Conservation (phyloP, 1,140 invertebrate species). For the Drosophila obscura region DNA sequence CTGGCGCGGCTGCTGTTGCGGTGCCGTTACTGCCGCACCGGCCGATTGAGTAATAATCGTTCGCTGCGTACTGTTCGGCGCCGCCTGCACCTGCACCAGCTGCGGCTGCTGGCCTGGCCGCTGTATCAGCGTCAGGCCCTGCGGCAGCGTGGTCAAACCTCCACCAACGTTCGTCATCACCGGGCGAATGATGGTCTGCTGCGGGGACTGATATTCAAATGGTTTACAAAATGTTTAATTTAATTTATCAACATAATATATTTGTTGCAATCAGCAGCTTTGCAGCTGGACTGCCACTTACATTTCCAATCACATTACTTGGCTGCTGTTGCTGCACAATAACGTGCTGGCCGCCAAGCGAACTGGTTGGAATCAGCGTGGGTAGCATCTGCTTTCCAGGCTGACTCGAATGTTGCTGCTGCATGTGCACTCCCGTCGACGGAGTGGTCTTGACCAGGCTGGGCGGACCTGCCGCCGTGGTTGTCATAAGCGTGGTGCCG, state of each 20-base stretch:
- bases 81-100: constrained; percentile 81
- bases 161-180: constrained; percentile 74
- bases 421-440: constrained; percentile 43
- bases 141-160: constrained; percentile 76
- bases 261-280: background rate
- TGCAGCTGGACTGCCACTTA: constrained; percentile 42
- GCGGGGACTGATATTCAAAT: constrained; percentile 54
- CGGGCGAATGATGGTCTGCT: constrained; percentile 82
- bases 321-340: constrained; percentile 77
- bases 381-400: constrained; percentile 71
- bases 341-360: constrained; percentile 67
- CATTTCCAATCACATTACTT: constrained; percentile 73
- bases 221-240: no score
- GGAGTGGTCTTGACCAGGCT: constrained; percentile 76
- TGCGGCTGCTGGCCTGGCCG: constrained; percentile 82
- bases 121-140: constrained; percentile 81
- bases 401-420: constrained; percentile 47
- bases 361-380: constrained; percentile 79
- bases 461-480: constrained; percentile 75
- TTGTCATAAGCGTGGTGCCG: constrained; percentile 76
- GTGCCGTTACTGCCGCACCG: constrained; percentile 55
- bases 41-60: constrained; percentile 70
- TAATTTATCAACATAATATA: background rate
- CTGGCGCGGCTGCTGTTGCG: constrained; percentile 71
- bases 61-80: constrained; percentile 64